phyloP scores from a whole-genome alignment of 2,113 vertebrate genomes.

The Cyprichromis sp. region DNA sequence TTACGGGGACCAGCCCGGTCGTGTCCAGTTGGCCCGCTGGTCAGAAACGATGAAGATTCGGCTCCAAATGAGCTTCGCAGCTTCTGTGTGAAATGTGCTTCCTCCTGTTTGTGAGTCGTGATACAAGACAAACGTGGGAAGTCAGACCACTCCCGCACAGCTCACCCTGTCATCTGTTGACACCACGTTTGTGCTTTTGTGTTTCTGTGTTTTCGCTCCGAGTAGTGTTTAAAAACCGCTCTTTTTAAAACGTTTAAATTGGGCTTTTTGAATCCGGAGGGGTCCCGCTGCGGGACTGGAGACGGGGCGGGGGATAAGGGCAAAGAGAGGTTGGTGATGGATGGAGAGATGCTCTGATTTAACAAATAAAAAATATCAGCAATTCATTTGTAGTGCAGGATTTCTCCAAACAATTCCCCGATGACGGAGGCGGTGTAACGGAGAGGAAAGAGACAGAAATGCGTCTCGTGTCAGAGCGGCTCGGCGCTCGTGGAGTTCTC shows the following conservation, averaged over 20 bases:
- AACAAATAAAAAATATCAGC: background rate
- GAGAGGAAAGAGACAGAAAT: background rate
- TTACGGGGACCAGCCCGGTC: fast-evolving
- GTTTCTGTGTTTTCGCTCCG: background rate
- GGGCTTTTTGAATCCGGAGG: background rate
- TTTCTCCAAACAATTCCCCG: slow-evolving; percentile 9
- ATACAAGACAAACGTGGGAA: background rate
- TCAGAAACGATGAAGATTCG: background rate
- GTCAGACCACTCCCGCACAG: background rate
- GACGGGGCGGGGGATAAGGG: background rate
- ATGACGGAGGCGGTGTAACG: background rate
- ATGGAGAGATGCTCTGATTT: background rate
- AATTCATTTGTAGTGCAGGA: background rate
- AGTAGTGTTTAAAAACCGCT: background rate
- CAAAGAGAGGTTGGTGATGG: background rate
- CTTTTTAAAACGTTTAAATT: background rate
- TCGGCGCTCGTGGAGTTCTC: background rate
- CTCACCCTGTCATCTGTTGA: background rate
- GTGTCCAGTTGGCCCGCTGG: too few relatives aligned
- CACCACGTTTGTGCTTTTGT: background rate
- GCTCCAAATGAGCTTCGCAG: background rate
- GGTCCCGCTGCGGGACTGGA: background rate
- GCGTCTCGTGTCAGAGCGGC: background rate
- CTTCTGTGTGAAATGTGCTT: background rate
- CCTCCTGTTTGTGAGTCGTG: background rate